phyloP scores from a whole-genome alignment of 2,888 invertebrate genomes.

The Metalampra italica region DNA sequence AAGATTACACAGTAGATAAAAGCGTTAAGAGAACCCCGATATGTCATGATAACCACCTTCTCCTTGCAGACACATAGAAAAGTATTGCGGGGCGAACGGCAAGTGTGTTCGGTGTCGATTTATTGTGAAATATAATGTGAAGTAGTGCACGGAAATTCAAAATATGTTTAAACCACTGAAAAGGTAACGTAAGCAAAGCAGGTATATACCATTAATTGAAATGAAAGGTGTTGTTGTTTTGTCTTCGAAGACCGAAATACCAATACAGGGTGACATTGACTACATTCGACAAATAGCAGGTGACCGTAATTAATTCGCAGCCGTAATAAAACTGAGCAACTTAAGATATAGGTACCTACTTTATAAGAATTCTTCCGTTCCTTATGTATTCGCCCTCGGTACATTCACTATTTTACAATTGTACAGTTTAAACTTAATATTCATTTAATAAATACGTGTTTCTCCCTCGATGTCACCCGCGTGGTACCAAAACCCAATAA shows the following conservation, averaged over 20 bases:
- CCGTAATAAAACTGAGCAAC: too few relatives aligned
- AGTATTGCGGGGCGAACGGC: constrained; percentile 20
- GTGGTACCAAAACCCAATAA: too few relatives aligned
- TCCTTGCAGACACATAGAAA: constrained; percentile 14
- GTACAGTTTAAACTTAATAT: too few relatives aligned
- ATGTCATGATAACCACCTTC: constrained; percentile 55
- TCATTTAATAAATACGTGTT: too few relatives aligned
- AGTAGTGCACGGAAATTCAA: background rate
- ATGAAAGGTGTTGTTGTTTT: background rate
- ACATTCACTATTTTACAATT: too few relatives aligned
- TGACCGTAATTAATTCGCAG: too few relatives aligned
- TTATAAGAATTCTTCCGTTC: too few relatives aligned
- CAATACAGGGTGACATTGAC: background rate
- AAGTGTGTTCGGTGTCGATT: constrained; percentile 10
- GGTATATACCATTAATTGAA: too few relatives aligned
- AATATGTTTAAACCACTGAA: constrained; percentile 51
- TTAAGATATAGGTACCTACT: too few relatives aligned
- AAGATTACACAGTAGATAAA: constrained; percentile 43
- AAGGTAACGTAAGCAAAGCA: constrained; percentile 35
- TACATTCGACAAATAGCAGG: too few relatives aligned
- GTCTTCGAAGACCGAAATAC: background rate
- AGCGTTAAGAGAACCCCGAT: constrained; percentile 44
- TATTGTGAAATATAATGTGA: constrained; percentile 4
- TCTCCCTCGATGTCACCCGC: too few relatives aligned
- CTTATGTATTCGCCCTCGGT: too few relatives aligned